Percentiles rank a stretch among this genome's conserved stretches.
Conservation (phyloP, 2,113 vertebrate genomes). For the Sardina pilchardus region DNA sequence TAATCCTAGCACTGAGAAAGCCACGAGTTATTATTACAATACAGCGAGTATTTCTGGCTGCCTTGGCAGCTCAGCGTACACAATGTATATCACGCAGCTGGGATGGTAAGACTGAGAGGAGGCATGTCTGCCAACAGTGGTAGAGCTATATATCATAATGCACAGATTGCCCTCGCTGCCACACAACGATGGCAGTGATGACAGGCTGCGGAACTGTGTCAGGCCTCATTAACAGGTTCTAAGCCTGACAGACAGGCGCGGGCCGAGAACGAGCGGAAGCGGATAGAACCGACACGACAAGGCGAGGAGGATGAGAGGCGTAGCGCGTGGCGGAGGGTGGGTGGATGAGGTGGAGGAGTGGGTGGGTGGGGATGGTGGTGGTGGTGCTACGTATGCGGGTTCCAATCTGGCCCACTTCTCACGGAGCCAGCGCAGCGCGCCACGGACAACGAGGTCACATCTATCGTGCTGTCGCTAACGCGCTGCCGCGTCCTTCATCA, state of each 20-base stretch:
- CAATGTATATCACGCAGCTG: not conserved
- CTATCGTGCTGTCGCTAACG: not conserved
- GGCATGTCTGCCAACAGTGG: not conserved
- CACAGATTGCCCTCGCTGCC: not conserved
- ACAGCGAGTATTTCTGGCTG: no score
- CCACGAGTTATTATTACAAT: no score
- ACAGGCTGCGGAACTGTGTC: not conserved
- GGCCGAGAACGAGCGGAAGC: not conserved
- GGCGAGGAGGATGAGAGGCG: not conserved
- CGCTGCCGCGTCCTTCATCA: not conserved
- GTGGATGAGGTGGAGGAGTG: not conserved
- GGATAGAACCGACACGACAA: not conserved
- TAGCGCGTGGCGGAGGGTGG: not conserved
- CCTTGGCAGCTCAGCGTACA: not conserved
- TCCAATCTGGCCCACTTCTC: conserved; percentile 4
- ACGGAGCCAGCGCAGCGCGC: not conserved
- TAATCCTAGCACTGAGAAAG: not conserved
- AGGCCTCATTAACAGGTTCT: conserved; percentile 28
- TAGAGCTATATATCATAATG: not conserved
- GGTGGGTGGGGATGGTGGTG: no score
- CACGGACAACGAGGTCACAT: conserved; percentile 12
- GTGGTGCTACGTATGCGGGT: not conserved
- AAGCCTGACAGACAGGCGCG: conserved; percentile 17
- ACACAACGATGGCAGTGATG: not conserved
- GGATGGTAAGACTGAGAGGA: not conserved